These are phyloP conservation scores for Petroica traversi DNA, from an alignment of 2,113 vertebrate species.

Conservation along the genomic window DNA sequence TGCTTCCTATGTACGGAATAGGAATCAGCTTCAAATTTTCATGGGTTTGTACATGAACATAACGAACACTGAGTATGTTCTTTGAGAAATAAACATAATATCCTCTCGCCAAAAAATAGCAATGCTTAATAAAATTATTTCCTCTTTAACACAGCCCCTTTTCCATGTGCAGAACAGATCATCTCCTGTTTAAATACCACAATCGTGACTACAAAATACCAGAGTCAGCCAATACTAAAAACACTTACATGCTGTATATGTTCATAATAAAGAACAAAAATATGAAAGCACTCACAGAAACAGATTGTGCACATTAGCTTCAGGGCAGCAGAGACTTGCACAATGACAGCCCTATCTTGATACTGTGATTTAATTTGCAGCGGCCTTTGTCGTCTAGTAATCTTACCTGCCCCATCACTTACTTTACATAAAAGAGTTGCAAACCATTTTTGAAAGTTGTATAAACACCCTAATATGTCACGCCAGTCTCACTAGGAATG, in stretches of 20 bases:
- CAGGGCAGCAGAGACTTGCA: neutral
- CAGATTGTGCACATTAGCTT: slow-evolving; percentile 12
- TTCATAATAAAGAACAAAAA: slow-evolving; percentile 39
- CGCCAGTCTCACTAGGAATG: neutral
- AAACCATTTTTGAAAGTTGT: neutral
- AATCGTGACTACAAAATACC: slow-evolving; percentile 52
- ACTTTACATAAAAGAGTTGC: neutral
- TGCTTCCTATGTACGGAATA: neutral
- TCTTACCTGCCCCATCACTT: neutral
- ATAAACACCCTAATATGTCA: neutral
- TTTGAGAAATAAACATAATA: slow-evolving; percentile 22
- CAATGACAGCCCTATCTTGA: neutral
- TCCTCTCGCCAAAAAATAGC: slow-evolving; percentile 40
- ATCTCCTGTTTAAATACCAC: slow-evolving; percentile 62
- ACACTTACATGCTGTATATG: neutral
- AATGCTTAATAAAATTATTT: neutral
- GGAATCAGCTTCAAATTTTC: neutral
- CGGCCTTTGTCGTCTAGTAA: neutral
- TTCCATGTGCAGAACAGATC: slow-evolving; percentile 53
- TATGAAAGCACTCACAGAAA: neutral
- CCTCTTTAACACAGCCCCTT: neutral
- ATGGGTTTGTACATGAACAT: neutral
- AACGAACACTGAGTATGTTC: neutral
- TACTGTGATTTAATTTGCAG: neutral
- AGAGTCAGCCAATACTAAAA: slow-evolving; percentile 45